Conservation (phyloP, 92 coral and sea anemone species). For the Montipora capitata region DNA sequence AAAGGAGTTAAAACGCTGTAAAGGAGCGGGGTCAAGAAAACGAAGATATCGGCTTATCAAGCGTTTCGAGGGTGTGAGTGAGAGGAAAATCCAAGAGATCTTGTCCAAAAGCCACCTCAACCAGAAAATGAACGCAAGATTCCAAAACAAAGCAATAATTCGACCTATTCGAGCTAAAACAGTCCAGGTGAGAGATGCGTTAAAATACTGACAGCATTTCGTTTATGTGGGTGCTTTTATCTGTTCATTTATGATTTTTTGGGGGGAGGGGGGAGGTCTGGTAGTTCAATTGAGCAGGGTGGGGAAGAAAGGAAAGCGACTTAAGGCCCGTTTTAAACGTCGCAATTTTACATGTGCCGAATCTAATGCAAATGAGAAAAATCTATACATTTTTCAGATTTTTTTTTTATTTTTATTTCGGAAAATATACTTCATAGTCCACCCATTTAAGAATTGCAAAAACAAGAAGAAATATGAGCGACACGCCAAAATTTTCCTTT, state of each 20-base stretch:
- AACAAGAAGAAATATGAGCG: too few relatives aligned
- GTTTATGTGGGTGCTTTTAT: not conserved
- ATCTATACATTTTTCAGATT: too few relatives aligned
- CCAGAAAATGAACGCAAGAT: conserved; percentile 40
- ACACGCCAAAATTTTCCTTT: too few relatives aligned
- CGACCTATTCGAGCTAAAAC: conserved; percentile 51
- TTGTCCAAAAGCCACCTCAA: conserved; percentile 30
- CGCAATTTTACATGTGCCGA: too few relatives aligned
- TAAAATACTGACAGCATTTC: not conserved
- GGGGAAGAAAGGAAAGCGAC: not conserved
- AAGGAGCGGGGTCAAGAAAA: conserved; percentile 41
- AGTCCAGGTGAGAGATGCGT: conserved; percentile 34
- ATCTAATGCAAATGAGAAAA: too few relatives aligned
- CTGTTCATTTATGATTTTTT: too few relatives aligned
- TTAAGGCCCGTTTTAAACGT: too few relatives aligned
- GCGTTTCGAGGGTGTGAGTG: conserved; percentile 46
- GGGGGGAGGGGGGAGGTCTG: too few relatives aligned
- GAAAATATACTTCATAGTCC: too few relatives aligned
- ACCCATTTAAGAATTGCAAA: too few relatives aligned
- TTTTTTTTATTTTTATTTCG: too few relatives aligned
- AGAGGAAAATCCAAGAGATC: conserved; percentile 16
- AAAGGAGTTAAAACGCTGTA: conserved; percentile 49
- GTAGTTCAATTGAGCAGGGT: not conserved
- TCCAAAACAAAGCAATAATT: conserved; percentile 29
- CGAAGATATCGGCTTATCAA: conserved; percentile 28